A percentile compares a stretch with the other conserved stretches of the same genome.
Conservation (phyloP, 2,797 vertebrate genomes). For the Agapornis canus region DNA sequence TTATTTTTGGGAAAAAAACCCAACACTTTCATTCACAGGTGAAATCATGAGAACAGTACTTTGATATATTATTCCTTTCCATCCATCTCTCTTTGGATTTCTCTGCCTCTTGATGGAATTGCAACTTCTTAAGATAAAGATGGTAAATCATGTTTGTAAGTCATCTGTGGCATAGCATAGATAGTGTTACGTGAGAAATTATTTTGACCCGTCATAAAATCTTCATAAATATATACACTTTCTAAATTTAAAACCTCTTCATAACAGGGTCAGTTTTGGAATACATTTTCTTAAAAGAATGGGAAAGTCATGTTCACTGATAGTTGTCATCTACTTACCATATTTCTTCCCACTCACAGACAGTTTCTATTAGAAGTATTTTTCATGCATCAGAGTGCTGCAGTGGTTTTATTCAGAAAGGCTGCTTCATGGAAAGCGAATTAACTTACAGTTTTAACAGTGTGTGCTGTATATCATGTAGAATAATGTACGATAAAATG, state of each 20-base stretch:
- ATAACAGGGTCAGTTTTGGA: neutral
- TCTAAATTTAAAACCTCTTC: neutral
- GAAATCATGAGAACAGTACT: neutral
- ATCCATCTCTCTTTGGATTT: neutral
- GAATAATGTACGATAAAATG: constrained; percentile 9
- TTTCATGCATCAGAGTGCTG: constrained; percentile 13
- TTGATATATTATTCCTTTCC: neutral
- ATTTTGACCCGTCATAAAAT: neutral
- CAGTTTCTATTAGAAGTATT: neutral
- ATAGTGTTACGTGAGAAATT: neutral
- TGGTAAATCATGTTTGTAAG: neutral
- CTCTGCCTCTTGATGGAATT: neutral
- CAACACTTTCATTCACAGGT: fast-evolving
- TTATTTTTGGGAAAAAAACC: fast-evolving
- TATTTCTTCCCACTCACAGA: neutral
- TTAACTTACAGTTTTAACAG: constrained; percentile 34
- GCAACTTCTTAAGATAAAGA: neutral
- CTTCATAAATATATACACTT: neutral
- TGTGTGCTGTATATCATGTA: constrained; percentile 3
- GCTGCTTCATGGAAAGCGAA: constrained; percentile 21
- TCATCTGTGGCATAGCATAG: neutral
- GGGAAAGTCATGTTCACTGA: neutral
- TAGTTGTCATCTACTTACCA: neutral
- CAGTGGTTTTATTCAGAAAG: constrained; percentile 15
- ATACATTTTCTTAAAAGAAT: constrained; percentile 6